phyloP scores from a whole-genome alignment of 2,113 vertebrate genomes.

The Cynoglossus semilaevis region DNA sequence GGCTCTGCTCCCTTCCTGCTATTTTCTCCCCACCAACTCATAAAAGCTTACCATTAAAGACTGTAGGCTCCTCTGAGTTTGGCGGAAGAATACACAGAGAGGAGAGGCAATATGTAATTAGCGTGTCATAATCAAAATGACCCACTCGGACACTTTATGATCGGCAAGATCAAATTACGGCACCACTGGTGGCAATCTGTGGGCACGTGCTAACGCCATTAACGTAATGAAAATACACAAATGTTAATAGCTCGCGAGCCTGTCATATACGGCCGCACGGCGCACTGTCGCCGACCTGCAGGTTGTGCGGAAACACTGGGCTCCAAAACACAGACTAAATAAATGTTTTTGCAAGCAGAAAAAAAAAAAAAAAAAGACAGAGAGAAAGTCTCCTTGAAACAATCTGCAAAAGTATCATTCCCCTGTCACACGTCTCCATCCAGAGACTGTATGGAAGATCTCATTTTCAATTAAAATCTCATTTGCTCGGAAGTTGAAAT shows the following conservation, averaged over 20 bases:
- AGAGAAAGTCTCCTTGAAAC: slow-evolving; percentile 85
- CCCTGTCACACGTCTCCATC: slow-evolving; percentile 87
- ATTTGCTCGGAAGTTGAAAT: slow-evolving; percentile 98
- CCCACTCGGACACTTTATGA: slow-evolving; percentile 99
- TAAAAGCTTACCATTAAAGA: slow-evolving; percentile 99
- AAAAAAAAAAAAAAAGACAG: slow-evolving; percentile 60
- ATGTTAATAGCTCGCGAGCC: slow-evolving; percentile 91
- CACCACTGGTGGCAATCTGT: slow-evolving; percentile 98
- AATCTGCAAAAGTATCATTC: slow-evolving; percentile 75
- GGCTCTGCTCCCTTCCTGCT: slow-evolving; percentile 84
- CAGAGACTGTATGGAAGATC: slow-evolving; percentile 89
- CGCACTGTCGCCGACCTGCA: slow-evolving; percentile 93
- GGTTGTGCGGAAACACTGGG: slow-evolving; percentile 87
- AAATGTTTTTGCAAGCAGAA: slow-evolving; percentile 81
- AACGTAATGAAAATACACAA: slow-evolving; percentile 99
- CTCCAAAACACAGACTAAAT: slow-evolving; percentile 78
- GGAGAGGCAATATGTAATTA: slow-evolving; percentile 98
- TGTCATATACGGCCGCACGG: slow-evolving; percentile 82
- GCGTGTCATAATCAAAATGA: slow-evolving; percentile 99
- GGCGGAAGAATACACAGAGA: slow-evolving; percentile 59
- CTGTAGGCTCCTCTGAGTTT: slow-evolving; percentile 92
- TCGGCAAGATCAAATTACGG: slow-evolving; percentile 98
- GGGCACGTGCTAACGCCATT: slow-evolving; percentile 98
- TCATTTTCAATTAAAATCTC: slow-evolving; percentile 99
- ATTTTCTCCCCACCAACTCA: slow-evolving; percentile 81